A percentile compares a stretch with the other conserved stretches of the same genome.
Conservation (phyloP, 1,140 invertebrate genomes). For the Leptopilina clavipes region DNA sequence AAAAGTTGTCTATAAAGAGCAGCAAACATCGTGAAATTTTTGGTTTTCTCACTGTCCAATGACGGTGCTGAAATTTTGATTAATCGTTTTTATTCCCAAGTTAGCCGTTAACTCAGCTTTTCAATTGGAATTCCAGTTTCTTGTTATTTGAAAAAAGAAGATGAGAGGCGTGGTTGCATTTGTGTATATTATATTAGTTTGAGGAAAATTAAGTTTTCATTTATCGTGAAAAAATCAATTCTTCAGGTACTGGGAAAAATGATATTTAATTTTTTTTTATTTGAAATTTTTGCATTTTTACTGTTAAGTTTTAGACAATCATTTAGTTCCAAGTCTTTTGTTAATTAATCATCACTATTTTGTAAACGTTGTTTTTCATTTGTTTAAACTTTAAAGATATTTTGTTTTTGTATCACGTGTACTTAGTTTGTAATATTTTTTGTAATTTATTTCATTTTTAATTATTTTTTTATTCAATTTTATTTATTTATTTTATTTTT, state of each 20-base stretch:
- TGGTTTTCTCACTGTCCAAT: slow-evolving; percentile 16
- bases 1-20: slow-evolving; percentile 40
- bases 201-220: slow-evolving; percentile 3
- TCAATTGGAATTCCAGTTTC: neutral
- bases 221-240: neutral
- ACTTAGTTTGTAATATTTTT: no score
- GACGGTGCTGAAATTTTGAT: slow-evolving; percentile 26
- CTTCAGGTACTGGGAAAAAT: neutral
- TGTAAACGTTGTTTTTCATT: no score
- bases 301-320: no score
- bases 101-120: neutral
- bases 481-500: no score
- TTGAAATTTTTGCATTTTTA: no score
- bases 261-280: neutral
- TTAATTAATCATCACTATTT: no score
- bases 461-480: no score
- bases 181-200: neutral
- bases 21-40: slow-evolving; percentile 14
- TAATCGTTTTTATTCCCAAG: slow-evolving; percentile 17
- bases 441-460: no score
- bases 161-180: neutral
- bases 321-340: no score
- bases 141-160: neutral
- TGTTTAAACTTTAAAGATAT: no score
- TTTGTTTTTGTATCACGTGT: no score